phyloP scores from a whole-genome alignment of 2,888 invertebrate genomes.

The Malthinus seriepunctatus region DNA sequence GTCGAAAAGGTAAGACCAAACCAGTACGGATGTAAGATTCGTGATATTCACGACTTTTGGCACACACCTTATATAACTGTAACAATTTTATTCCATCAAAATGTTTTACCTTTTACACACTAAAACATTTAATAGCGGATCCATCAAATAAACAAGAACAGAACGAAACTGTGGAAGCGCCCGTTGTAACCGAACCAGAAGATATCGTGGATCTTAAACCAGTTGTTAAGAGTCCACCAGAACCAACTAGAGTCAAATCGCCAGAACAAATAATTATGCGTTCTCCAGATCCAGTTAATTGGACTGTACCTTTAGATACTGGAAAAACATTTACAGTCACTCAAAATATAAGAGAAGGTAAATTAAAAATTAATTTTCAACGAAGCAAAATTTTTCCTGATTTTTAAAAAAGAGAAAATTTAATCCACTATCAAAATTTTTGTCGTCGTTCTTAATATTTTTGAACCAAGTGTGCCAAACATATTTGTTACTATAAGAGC shows the following conservation, averaged over 20 bases:
- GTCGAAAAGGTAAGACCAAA: slow-evolving; percentile 41
- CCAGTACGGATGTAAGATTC: slow-evolving; percentile 25
- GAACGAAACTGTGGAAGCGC: slow-evolving; percentile 49
- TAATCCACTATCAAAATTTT: background rate
- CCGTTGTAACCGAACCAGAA: slow-evolving; percentile 51
- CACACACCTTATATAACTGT: slow-evolving; percentile 44
- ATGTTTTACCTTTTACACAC: background rate
- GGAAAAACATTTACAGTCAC: slow-evolving; percentile 93
- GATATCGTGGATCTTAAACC: slow-evolving; percentile 62
- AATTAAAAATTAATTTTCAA: too few species aligned
- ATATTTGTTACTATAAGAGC: too few species aligned
- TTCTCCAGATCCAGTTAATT: slow-evolving; percentile 92
- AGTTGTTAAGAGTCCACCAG: slow-evolving; percentile 89
- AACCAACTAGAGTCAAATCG: slow-evolving; percentile 90
- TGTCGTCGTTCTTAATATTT: too few species aligned
- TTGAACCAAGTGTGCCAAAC: too few species aligned
- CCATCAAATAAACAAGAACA: slow-evolving; percentile 31
- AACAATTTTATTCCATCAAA: background rate
- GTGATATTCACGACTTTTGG: slow-evolving; percentile 50
- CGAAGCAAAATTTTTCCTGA: too few species aligned
- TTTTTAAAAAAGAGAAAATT: too few species aligned
- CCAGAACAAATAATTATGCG: slow-evolving; percentile 92
- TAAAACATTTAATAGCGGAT: slow-evolving; percentile 22
- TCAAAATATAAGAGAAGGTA: slow-evolving; percentile 84
- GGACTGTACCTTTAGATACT: slow-evolving; percentile 92